Conservation (phyloP, 2,888 invertebrate species). For the Tipula vernalis region DNA sequence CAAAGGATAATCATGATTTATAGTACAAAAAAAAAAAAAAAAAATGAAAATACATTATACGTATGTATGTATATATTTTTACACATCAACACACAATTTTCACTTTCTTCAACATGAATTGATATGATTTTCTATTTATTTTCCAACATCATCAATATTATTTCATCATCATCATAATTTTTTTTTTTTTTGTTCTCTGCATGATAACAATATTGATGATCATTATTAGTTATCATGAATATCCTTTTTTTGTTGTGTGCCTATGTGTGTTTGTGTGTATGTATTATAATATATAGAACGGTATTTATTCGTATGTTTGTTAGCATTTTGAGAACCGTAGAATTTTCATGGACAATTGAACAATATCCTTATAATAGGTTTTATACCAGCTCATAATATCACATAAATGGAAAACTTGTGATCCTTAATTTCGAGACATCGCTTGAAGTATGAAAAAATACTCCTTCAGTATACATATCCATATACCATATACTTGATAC, state of each 20-base stretch:
- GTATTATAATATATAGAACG: neutral
- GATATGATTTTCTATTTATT: constrained; percentile 4
- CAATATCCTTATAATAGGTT: neutral
- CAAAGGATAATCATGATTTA: neutral
- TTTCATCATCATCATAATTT: neutral
- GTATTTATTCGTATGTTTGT: neutral
- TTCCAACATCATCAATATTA: neutral
- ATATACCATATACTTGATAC: too few relatives aligned
- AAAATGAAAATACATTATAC: neutral
- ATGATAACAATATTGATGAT: neutral
- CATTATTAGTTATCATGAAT: neutral
- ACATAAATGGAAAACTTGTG: neutral
- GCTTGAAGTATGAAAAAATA: neutral
- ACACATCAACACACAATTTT: constrained; percentile 4
- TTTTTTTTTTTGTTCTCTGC: neutral
- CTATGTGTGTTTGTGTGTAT: neutral
- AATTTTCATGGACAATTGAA: neutral
- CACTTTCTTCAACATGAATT: neutral
- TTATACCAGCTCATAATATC: neutral
- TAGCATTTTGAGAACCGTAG: neutral
- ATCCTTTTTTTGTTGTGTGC: neutral
- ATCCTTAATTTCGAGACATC: neutral
- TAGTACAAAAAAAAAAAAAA: neutral
- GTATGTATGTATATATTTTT: neutral
- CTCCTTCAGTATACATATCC: neutral